Percentiles rank a stretch among this genome's conserved stretches.
Evolutionary conservation across 1,140 invertebrate species (phyloP).

Genomic region (Bombus superbus): DNA sequence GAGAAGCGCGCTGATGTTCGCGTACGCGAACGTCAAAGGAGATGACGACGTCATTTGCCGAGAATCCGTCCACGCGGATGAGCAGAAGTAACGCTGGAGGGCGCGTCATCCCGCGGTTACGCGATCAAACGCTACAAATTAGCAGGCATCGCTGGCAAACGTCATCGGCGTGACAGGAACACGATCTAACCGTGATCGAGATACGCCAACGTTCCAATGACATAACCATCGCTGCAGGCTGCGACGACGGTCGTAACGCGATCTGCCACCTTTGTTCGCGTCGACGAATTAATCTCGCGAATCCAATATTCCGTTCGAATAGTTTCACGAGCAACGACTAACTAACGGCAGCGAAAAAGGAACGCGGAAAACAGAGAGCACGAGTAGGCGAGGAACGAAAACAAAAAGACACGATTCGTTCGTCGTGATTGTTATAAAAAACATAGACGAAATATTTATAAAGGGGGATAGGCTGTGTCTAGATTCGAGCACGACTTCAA

Average conservation of each 20-base stretch:
- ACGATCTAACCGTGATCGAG: slow-evolving; percentile 8
- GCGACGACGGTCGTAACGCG: not conserved
- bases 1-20: not conserved
- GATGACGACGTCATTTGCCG: slow-evolving; percentile 3
- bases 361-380: not conserved
- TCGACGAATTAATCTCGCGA: not conserved
- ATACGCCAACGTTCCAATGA: not conserved
- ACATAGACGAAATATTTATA: too few species aligned
- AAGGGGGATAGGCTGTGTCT: too few species aligned
- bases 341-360: not conserved
- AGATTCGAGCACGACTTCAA: too few species aligned
- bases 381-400: not conserved
- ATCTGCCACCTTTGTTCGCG: not conserved
- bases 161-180: slow-evolving; percentile 30
- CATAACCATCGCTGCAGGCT: not conserved
- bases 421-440: too few species aligned
- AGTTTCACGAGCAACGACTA: too few species aligned
- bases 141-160: slow-evolving; percentile 24
- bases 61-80: not conserved
- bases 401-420: too few species aligned
- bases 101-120: slow-evolving; percentile 30
- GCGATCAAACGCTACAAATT: slow-evolving; percentile 49
- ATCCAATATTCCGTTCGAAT: not conserved
- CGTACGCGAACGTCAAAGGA: not conserved
- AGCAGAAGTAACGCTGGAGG: slow-evolving; percentile 24